Percentiles rank a stretch among this genome's conserved stretches.
phyloP scores from a whole-genome alignment of 1,140 invertebrate genomes.

The Neodiprion lecontei region DNA sequence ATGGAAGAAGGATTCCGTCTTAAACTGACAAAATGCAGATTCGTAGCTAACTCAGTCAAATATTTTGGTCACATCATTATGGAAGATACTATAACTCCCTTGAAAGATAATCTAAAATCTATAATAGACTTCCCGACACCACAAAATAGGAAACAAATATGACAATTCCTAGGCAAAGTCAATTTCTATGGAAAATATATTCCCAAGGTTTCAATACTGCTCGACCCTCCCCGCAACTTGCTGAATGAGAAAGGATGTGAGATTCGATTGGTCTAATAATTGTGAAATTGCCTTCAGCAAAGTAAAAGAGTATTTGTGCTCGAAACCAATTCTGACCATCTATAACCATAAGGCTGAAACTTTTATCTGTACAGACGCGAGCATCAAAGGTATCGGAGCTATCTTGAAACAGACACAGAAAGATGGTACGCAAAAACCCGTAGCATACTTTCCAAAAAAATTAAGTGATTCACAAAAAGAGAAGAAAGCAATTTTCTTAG shows the following conservation, averaged over 20 bases:
- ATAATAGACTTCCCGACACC: slow-evolving; percentile 28
- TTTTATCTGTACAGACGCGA: slow-evolving; percentile 17
- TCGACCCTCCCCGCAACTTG: slow-evolving; percentile 11
- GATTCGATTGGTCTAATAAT: slow-evolving; percentile 12
- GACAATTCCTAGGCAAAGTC: slow-evolving; percentile 9
- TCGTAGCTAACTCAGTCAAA: slow-evolving; percentile 19
- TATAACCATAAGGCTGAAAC: not conserved
- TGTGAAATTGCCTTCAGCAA: not conserved
- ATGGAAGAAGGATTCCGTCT: slow-evolving; percentile 25
- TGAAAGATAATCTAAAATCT: slow-evolving; percentile 28
- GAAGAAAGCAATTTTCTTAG: slow-evolving; percentile 14
- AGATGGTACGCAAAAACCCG: no score
- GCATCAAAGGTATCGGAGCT: not conserved
- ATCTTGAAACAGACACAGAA: no score
- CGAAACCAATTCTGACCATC: slow-evolving; percentile 8
- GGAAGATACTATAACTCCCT: slow-evolving; percentile 19
- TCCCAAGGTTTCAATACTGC: not conserved
- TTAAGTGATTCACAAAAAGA: slow-evolving; percentile 21
- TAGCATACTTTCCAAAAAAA: slow-evolving; percentile 6
- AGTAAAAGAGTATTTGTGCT: slow-evolving; percentile 15
- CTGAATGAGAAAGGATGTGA: slow-evolving; percentile 11
- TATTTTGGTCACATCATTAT: slow-evolving; percentile 22
- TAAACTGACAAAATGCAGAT: slow-evolving; percentile 17
- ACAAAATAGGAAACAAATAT: slow-evolving; percentile 27
- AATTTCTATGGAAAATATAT: not conserved